These are phyloP conservation scores for Pyrgilauda ruficollis DNA, from an alignment of 2,113 vertebrate genomes.

Conservation along the genomic window DNA sequence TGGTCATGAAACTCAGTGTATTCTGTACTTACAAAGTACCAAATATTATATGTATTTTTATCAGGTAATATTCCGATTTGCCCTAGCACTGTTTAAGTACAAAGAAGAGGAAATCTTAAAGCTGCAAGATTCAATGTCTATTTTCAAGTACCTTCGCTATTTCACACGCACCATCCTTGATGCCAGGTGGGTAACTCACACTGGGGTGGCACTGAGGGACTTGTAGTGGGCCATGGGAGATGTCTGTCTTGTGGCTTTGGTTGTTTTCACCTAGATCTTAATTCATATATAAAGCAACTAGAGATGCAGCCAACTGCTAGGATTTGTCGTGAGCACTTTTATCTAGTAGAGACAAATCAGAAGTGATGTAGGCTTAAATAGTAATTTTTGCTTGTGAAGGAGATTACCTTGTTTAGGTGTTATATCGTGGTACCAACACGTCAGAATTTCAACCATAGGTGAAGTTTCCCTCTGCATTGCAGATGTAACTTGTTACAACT, in stretches of 20 bases:
- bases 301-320: not conserved
- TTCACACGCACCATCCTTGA: slow-evolving; percentile 92
- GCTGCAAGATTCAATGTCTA: slow-evolving; percentile 86
- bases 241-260: not conserved
- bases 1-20: not conserved
- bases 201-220: not conserved
- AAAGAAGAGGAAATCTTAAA: slow-evolving; percentile 96
- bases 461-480: not conserved
- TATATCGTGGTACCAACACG: not conserved
- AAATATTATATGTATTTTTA: not conserved
- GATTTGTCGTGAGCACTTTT: not conserved
- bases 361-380: not conserved
- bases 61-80: slow-evolving; percentile 95
- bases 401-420: not conserved
- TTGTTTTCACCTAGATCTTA: not conserved
- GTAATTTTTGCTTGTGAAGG: not conserved
- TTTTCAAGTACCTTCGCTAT: slow-evolving; percentile 93
- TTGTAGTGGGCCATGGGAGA: not conserved
- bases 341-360: not conserved
- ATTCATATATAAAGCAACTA: not conserved
- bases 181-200: slow-evolving; percentile 77
- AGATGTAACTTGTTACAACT: not conserved
- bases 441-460: not conserved
- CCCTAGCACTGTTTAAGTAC: slow-evolving; percentile 93
- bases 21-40: not conserved